Evolutionary conservation across 2,797 vertebrate species (phyloP).

Genomic region (Discoglossus pictus): DNA sequence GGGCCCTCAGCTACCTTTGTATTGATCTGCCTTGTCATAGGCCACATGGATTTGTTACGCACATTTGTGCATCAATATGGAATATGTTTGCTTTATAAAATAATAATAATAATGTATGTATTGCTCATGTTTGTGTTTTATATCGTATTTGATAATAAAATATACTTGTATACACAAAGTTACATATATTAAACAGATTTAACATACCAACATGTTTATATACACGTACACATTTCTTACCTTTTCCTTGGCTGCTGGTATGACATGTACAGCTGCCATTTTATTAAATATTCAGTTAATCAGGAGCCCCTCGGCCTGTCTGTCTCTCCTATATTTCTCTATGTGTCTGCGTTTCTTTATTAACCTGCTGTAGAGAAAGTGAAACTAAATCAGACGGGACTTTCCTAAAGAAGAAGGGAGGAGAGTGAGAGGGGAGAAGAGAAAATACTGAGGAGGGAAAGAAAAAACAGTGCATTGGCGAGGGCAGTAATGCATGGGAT

Average conservation of each 20-base stretch:
- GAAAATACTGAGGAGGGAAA: neutral
- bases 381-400: conserved; percentile 38
- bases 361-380: conserved; percentile 33
- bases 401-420: conserved; percentile 47
- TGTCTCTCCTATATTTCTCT: neutral
- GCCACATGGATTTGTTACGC: no score
- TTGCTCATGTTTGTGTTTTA: no score
- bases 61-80: no score
- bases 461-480: neutral
- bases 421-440: conserved; percentile 12
- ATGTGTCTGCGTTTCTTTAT: conserved; percentile 1
- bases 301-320: neutral
- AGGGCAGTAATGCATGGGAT: no score
- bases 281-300: neutral
- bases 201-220: neutral
- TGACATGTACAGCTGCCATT: conserved; percentile 24
- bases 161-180: no score
- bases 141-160: no score
- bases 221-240: conserved; percentile 3
- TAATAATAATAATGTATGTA: no score
- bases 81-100: no score
- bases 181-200: no score
- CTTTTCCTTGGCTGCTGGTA: conserved; percentile 27
- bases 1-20: no score
- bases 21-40: no score